These are phyloP conservation scores for Drosophila anomalipes DNA, from an alignment of 2,888 invertebrate genomes.

Conservation along the genomic window DNA sequence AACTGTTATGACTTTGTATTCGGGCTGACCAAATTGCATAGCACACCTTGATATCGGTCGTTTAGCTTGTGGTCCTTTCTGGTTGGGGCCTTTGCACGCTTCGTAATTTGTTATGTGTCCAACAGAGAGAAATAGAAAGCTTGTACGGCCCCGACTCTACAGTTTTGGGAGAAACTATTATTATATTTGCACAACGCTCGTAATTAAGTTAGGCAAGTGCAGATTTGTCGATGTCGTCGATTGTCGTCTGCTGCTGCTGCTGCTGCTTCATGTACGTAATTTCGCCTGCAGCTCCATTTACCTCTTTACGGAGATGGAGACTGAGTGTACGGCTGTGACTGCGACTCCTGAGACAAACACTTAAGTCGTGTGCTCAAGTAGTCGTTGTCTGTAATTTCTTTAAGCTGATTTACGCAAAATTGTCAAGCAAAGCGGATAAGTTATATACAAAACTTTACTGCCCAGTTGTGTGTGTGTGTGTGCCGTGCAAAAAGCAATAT, in stretches of 20 bases:
- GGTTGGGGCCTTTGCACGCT: conserved; percentile 16
- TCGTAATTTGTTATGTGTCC: conserved; percentile 30
- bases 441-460: conserved; percentile 64
- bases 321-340: neutral
- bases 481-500: conserved; percentile 73
- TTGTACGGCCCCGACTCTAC: conserved; percentile 59
- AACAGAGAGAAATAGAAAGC: conserved; percentile 35
- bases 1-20: conserved; percentile 73
- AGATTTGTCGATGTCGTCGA: conserved; percentile 64
- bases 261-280: conserved; percentile 25
- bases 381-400: conserved; percentile 69
- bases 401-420: conserved; percentile 78
- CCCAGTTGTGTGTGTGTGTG: conserved; percentile 4
- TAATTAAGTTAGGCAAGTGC: conserved; percentile 80
- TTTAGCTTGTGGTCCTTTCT: conserved; percentile 29
- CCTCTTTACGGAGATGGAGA: conserved; percentile 8
- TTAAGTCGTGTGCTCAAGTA: conserved; percentile 26
- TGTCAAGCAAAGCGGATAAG: conserved; percentile 76
- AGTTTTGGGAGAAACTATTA: conserved; percentile 61
- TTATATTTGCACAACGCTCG: conserved; percentile 66
- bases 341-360: conserved; percentile 12
- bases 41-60: conserved; percentile 42
- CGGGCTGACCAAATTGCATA: conserved; percentile 69
- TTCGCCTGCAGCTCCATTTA: conserved; percentile 33
- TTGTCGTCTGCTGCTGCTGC: conserved; percentile 17